These are phyloP conservation scores for Tympanuchus pallidicinctus DNA, from an alignment of 2,113 vertebrate species.

Conservation along the genomic window DNA sequence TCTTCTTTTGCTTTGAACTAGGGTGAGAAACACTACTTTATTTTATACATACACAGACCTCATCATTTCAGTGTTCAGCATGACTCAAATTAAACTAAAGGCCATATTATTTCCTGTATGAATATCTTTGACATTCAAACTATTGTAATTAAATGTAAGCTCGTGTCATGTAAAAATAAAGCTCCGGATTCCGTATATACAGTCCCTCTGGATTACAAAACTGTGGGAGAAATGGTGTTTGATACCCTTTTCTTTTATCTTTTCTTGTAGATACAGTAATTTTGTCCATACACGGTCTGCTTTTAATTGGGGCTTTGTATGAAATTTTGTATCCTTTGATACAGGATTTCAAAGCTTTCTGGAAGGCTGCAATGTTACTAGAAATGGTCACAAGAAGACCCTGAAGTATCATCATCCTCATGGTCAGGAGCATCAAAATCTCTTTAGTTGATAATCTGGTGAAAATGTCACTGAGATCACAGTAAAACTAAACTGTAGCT, in stretches of 20 bases:
- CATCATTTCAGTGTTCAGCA: neutral
- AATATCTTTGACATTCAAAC: neutral
- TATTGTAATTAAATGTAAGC: neutral
- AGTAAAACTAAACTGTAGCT: neutral
- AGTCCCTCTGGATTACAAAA: neutral
- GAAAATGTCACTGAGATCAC: neutral
- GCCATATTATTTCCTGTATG: neutral
- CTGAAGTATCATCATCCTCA: neutral
- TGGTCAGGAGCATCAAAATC: neutral
- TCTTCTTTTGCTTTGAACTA: neutral
- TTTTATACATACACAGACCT: neutral
- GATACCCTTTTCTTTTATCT: constrained; percentile 55
- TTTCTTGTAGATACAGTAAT: constrained; percentile 31
- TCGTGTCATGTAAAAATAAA: neutral
- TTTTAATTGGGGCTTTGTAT: constrained; percentile 55
- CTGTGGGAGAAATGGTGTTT: constrained; percentile 2
- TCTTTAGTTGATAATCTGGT: neutral
- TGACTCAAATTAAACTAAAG: neutral
- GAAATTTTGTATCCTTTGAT: constrained; percentile 45
- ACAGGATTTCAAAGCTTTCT: constrained; percentile 43
- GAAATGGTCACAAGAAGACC: neutral
- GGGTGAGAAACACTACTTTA: neutral
- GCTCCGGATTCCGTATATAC: neutral
- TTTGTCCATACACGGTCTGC: neutral
- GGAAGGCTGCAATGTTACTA: neutral